Evolutionary conservation across 2,113 vertebrate genomes (phyloP).

Genomic region (Ammospiza nelsoni): DNA sequence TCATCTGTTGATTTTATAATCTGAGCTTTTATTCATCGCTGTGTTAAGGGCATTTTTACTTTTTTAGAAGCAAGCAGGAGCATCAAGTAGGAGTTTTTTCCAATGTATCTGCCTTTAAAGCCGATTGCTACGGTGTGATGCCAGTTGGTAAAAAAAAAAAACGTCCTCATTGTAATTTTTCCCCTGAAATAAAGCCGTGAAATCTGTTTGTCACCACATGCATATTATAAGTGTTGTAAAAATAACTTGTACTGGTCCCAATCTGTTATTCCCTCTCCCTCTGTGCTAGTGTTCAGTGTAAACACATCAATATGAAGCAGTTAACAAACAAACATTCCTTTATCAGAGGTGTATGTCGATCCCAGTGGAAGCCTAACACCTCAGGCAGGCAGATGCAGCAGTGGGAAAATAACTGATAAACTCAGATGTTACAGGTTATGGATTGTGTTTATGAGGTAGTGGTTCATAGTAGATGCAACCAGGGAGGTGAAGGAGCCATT

Average conservation of each 20-base stretch:
- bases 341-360: not conserved
- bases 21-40: not conserved
- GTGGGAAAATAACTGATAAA: conserved; percentile 20
- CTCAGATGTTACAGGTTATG: not conserved
- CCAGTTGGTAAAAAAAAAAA: not conserved
- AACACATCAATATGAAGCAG: conserved; percentile 65
- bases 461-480: not conserved
- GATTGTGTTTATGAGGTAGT: not conserved
- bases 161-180: not conserved
- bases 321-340: conserved; percentile 49
- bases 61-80: not conserved
- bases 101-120: not conserved
- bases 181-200: not conserved
- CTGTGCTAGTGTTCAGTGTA: conserved; percentile 21
- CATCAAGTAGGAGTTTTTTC: not conserved
- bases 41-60: not conserved
- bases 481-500: not conserved
- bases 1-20: not conserved
- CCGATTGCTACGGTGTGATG: not conserved
- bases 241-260: conserved; percentile 43
- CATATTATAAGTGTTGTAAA: conserved; percentile 39
- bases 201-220: conserved; percentile 5
- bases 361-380: not conserved
- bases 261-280: conserved; percentile 50
- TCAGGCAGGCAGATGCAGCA: conserved; percentile 31